These are phyloP conservation scores for Sepiola atlantica DNA, from an alignment of 2,888 invertebrate genomes.

Conservation along the genomic window DNA sequence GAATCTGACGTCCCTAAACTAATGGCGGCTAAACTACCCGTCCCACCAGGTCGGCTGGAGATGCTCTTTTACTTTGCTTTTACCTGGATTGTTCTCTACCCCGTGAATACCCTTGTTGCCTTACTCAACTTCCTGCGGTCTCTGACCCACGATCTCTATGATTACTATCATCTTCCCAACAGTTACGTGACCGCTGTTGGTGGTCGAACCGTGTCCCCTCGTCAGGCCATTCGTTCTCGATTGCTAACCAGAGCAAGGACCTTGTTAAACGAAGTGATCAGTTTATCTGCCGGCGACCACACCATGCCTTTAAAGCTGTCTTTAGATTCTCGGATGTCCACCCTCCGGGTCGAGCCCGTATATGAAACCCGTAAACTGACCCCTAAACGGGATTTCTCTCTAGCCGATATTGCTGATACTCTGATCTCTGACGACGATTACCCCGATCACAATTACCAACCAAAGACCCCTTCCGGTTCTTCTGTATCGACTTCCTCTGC, in stretches of 20 bases:
- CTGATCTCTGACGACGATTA: background rate
- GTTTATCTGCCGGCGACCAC: background rate
- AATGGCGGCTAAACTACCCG: background rate
- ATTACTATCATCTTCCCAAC: background rate
- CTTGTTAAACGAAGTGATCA: background rate
- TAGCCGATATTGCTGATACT: background rate
- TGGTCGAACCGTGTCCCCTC: background rate
- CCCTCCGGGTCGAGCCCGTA: background rate
- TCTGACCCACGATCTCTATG: background rate
- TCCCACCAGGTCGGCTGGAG: background rate
- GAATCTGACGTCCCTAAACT: accelerated
- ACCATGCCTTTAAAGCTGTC: background rate
- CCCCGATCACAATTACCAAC: background rate
- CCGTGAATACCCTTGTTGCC: background rate
- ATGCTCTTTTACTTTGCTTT: background rate
- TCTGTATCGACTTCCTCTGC: too few relatives aligned
- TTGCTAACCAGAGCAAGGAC: background rate
- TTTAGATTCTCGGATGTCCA: background rate
- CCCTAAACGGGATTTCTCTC: background rate
- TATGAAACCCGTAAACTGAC: background rate
- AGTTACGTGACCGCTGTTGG: background rate
- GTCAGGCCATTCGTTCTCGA: background rate
- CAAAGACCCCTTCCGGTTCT: background rate
- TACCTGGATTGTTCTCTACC: background rate
- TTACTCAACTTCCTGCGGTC: background rate